Evolutionary conservation across 1,140 invertebrate genomes (phyloP).

Genomic region (Pygmarrhopalites habei): DNA sequence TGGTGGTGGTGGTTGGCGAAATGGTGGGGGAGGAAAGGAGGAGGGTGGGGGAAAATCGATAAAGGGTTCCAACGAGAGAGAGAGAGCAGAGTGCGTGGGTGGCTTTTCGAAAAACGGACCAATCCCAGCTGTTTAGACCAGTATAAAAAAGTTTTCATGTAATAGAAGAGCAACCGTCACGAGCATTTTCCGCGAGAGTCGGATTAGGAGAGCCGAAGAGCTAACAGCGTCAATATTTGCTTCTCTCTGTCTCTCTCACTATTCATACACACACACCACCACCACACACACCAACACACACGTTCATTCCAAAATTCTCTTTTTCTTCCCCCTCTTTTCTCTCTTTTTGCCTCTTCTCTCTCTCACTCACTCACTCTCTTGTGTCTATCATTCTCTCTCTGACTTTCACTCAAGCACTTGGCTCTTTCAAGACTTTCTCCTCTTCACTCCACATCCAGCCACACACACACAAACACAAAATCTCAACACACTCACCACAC

Average conservation of each 20-base stretch:
- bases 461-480: too few species aligned
- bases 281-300: neutral
- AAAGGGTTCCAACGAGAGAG: neutral
- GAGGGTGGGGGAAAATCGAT: too few species aligned
- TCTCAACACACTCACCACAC: too few species aligned
- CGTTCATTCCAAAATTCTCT: neutral
- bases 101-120: neutral
- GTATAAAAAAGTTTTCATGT: neutral
- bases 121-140: neutral
- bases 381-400: too few species aligned
- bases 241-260: slow-evolving; percentile 5
- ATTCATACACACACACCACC: neutral
- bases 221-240: slow-evolving; percentile 12
- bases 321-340: neutral
- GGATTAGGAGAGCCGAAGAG: slow-evolving; percentile 4
- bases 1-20: too few species aligned
- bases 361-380: too few species aligned
- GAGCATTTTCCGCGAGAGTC: neutral
- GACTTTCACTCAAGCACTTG: too few species aligned
- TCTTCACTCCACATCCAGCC: too few species aligned
- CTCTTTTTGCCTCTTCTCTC: too few species aligned
- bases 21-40: too few species aligned
- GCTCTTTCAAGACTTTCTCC: too few species aligned
- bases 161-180: neutral
- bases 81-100: slow-evolving; percentile 12